Conservation (phyloP, 2,113 vertebrate genomes). For the Laticauda laticaudata region DNA sequence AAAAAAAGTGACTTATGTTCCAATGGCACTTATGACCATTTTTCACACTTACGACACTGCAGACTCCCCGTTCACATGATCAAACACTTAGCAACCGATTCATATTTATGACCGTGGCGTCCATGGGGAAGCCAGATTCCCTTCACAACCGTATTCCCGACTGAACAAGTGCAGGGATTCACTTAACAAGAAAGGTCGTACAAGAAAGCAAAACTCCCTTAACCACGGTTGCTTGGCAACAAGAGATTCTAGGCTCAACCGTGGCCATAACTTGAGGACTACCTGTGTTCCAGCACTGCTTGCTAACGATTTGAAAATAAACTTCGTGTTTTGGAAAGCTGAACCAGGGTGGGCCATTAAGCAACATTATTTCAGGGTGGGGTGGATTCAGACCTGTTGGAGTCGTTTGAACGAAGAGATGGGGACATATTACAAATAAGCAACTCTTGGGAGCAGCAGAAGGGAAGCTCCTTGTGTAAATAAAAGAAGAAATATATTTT, state of each 20-base stretch:
- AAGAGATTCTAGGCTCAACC: not conserved
- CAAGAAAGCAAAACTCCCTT: not conserved
- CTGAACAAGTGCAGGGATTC: not conserved
- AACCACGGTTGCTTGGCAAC: not conserved
- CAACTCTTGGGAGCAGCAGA: not conserved
- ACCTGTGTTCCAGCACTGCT: not conserved
- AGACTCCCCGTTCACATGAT: too few relatives aligned
- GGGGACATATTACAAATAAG: not conserved
- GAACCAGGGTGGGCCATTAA: not conserved
- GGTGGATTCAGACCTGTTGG: too few relatives aligned
- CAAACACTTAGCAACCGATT: too few relatives aligned
- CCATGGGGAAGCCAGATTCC: too few relatives aligned
- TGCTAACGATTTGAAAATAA: not conserved
- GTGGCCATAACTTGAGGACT: not conserved
- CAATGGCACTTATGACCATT: too few relatives aligned
- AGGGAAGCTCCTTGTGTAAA: rapidly evolving
- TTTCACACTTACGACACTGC: too few relatives aligned
- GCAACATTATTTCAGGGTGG: not conserved
- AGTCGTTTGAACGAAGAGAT: not conserved
- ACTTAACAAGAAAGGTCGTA: not conserved
- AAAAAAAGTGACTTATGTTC: too few relatives aligned
- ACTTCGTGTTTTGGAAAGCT: not conserved
- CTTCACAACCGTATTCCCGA: too few relatives aligned
- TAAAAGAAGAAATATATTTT: rapidly evolving
- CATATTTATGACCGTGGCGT: too few relatives aligned